Evolutionary conservation across 2,797 vertebrate genomes (phyloP).

Genomic region (Tolypeutes matacus): DNA sequence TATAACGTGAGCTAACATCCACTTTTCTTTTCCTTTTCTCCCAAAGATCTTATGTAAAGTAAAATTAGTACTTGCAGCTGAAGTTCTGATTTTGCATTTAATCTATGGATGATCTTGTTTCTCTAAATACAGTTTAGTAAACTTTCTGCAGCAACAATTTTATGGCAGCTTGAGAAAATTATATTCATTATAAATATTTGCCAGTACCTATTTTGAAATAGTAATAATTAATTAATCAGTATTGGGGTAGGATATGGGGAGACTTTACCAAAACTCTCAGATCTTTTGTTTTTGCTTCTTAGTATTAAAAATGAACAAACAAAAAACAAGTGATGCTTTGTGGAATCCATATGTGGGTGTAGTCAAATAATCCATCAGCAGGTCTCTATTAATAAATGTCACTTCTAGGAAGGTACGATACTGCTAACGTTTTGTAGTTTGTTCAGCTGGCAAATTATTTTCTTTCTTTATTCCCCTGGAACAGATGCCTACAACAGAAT

Average conservation of each 20-base stretch:
- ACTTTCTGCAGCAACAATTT: background rate
- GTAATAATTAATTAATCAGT: background rate
- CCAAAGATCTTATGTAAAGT: background rate
- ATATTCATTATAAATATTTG: background rate
- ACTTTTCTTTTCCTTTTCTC: background rate
- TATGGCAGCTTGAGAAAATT: constrained; percentile 5
- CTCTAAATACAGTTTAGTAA: background rate
- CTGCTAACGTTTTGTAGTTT: constrained; percentile 62
- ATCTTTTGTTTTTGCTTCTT: background rate
- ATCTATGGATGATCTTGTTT: background rate
- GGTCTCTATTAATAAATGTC: constrained; percentile 53
- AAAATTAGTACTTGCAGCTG: constrained; percentile 12
- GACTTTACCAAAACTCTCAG: background rate
- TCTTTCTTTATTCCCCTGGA: constrained; percentile 2
- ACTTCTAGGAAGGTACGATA: background rate
- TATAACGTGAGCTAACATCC: background rate
- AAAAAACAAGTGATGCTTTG: background rate
- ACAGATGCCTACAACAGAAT: constrained; percentile 53
- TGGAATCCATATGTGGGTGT: constrained; percentile 19
- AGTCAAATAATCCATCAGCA: constrained; percentile 47
- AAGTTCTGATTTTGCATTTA: background rate
- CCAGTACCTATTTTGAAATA: constrained; percentile 43
- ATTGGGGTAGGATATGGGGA: background rate
- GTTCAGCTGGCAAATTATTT: constrained; percentile 46
- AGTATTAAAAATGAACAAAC: constrained; percentile 13